Base-by-base conservation (phyloP, 1,140 invertebrate species). In the Laodelphax striatellus region DNA sequence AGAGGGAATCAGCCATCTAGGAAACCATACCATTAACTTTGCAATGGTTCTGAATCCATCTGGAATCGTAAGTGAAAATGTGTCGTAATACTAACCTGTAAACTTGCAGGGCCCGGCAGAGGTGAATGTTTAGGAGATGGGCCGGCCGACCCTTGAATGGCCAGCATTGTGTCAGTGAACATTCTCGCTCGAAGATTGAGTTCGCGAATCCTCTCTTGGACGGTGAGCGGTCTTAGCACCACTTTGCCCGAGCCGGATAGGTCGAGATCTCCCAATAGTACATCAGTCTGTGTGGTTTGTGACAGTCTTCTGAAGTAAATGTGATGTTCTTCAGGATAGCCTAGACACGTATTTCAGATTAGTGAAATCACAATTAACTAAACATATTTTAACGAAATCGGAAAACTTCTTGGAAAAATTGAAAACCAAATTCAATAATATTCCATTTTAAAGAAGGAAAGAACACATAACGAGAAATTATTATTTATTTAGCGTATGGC, bases 261-360 rank as follows among this genome's bases (percentile, higher is more conserved):
- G 57, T 78, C 75, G 52, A 77, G 60, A 63, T 77, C 73, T 0
- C 76, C 76, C 16, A 78, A 61, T 2, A 79, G 63, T 5, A 74
- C 73, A 67, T 79, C 77, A 9, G 77, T 79, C 60, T 79, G 77
- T 3, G 77, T 77, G 4, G 77, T 78, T 64, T 78, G 77, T 4
- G 77, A 78, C 24, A 78, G 62, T 38, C 76, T 65, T 9, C 76
- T 67, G 62, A 78, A 76, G 58, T 73, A 75, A 8, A 76, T 63
- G 28, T 73, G 65, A 58, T 73, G 72, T 53, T 75, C 72, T 41
- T 71, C 68, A 28, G 70, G 68, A 46, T 68, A 70, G 10, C 68
- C 71, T 74, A n/a, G n/a, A n/a, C n/a, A n/a, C n/a, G n/a, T n/a
- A n/a, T n/a, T n/a, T n/a, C n/a, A n/a, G n/a, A n/a, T n/a, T n/a